Base-by-base conservation (phyloP, 2,797 vertebrate genomes). In the Apogon talboti region DNA sequence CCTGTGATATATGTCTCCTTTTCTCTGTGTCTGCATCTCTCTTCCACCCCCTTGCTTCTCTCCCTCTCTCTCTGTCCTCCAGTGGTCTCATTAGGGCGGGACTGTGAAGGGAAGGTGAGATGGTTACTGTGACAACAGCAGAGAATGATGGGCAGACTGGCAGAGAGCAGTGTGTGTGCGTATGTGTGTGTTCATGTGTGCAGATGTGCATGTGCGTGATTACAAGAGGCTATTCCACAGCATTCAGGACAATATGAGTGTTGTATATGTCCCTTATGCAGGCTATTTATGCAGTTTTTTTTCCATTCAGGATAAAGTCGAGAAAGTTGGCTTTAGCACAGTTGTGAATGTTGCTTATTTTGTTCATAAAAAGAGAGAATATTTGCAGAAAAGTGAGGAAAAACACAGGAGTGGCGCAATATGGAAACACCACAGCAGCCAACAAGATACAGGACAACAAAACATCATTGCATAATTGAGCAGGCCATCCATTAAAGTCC, bases 111-210 rank as follows among this genome's bases (percentile, higher is more conserved):
- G 88, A 90, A 93, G 94, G 91, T 93, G 74, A 94, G 86, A 92
- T 84, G 87, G 90, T 91, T 94, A 92, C 90, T 94, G 89, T 94
- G 92, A 95, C 88, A 95, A 94, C 86, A 77, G 84, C 86, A 88
- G 80, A 85, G 79, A 90, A 87, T 87, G 75, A 91, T 53, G 74
- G 86, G 71, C 78, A 48, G 81, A 81, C 54, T 80, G 83, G 74
- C 78, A 76, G 83, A 58, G 58, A 69, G 59, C 65, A 61, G 52
- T 15, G 13, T 44, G 30, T 48, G 56, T 64, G 58, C 67, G 50
- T 30, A 5, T 30, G 28, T 42, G 16, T 44, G 47, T 42, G 19
- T 21, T 21, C 19, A 21, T 28, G 61, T 46, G 50, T 59, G 54
- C 19, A 21, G 19, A 21, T 66, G 66, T 73, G 56, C 38, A 21